Percentiles rank a stretch among this genome's conserved stretches.
Evolutionary conservation across 1,140 invertebrate genomes (phyloP).

Genomic region (Monochamus saltuarius): DNA sequence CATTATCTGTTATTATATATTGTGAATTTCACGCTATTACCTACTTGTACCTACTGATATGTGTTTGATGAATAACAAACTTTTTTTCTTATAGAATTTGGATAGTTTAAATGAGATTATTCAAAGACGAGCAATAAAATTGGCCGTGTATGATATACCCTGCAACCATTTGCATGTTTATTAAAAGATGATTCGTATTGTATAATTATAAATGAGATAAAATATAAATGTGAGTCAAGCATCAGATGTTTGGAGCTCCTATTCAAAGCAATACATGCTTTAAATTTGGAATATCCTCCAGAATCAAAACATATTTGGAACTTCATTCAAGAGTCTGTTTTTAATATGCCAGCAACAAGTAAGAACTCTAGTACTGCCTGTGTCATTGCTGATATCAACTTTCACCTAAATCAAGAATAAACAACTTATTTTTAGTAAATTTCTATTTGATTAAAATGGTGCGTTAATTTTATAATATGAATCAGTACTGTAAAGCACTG

Average conservation of each 20-base stretch:
- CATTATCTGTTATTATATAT: too few species aligned
- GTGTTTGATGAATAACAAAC: too few species aligned
- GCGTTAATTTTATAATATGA: too few species aligned
- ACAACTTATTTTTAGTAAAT: neutral
- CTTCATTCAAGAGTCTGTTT: conserved; percentile 9
- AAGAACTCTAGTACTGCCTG: conserved; percentile 1
- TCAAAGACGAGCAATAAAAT: neutral
- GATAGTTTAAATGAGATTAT: neutral
- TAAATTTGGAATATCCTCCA: conserved; percentile 16
- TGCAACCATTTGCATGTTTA: neutral
- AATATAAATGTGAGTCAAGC: conserved; percentile 3
- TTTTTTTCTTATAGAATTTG: neutral
- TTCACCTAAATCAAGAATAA: conserved; percentile 7
- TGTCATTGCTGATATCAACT: conserved; percentile 13
- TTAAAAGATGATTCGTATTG: neutral
- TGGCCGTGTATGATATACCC: conserved; percentile 1
- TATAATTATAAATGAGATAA: neutral
- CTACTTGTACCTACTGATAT: too few species aligned
- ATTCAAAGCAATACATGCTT: conserved; percentile 12
- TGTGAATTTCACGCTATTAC: too few species aligned
- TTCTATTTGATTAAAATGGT: too few species aligned
- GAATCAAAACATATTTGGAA: conserved; percentile 16
- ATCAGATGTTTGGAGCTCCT: conserved; percentile 6
- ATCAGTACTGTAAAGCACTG: too few species aligned
- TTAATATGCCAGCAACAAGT: neutral